phyloP scores from a whole-genome alignment of 1,140 invertebrate species.

The Periplaneta americana region DNA sequence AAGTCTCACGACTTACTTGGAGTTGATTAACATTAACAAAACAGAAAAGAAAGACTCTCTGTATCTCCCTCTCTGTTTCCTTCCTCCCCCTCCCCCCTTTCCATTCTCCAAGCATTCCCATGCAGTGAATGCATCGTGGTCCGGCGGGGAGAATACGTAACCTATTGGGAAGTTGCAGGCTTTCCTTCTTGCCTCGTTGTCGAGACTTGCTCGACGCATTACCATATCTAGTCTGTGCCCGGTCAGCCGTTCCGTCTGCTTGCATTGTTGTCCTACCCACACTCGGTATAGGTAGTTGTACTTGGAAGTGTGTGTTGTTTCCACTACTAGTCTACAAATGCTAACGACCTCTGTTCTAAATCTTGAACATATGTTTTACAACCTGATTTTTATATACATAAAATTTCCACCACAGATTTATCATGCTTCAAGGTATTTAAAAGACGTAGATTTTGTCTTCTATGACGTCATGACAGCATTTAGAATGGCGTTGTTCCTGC shows the following conservation, averaged over 20 bases:
- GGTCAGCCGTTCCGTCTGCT: not conserved
- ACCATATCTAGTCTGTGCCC: not conserved
- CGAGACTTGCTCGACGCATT: not conserved
- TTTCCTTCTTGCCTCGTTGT: not conserved
- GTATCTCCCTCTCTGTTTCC: too few species aligned
- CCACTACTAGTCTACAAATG: not conserved
- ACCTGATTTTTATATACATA: too few species aligned
- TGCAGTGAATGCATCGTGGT: not conserved
- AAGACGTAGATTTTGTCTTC: too few species aligned
- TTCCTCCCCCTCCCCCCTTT: too few species aligned
- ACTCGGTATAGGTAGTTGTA: not conserved
- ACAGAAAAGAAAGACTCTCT: not conserved
- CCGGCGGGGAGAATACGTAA: not conserved
- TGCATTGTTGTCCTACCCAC: not conserved
- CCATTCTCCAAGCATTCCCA: not conserved
- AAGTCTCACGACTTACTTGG: not conserved
- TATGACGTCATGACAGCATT: too few species aligned
- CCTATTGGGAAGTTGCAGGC: not conserved
- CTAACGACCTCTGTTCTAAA: not conserved
- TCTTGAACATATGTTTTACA: not conserved
- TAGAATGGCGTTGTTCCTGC: too few species aligned
- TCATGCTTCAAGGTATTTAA: too few species aligned
- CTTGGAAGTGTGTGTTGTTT: too few species aligned
- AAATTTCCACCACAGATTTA: too few species aligned
- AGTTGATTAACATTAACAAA: not conserved